These are phyloP conservation scores for Centropus bengalensis DNA, from an alignment of 2,113 vertebrate genomes.

Conservation along the genomic window DNA sequence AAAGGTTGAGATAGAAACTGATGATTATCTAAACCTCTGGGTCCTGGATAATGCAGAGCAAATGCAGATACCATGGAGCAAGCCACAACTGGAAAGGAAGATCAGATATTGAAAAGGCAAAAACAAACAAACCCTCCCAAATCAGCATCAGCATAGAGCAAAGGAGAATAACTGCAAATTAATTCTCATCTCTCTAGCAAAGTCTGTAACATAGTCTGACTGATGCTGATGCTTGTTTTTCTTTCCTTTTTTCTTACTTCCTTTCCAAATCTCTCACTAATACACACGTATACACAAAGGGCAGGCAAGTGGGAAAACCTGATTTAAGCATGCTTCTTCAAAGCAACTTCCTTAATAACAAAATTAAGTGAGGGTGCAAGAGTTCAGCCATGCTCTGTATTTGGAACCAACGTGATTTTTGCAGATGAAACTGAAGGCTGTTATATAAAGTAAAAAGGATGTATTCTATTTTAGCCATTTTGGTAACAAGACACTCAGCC, in stretches of 20 bases:
- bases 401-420: not conserved
- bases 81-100: constrained; percentile 33
- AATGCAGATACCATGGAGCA: not conserved
- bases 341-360: not conserved
- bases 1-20: constrained; percentile 34
- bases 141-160: not conserved
- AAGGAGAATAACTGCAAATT: constrained; percentile 51
- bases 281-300: not conserved
- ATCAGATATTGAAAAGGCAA: constrained; percentile 38
- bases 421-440: not conserved
- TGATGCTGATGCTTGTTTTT: not conserved
- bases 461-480: not conserved
- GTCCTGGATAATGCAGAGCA: constrained; percentile 17
- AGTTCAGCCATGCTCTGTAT: not conserved
- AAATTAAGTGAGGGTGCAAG: constrained; percentile 4
- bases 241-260: not conserved
- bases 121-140: constrained; percentile 32
- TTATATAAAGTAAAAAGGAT: not conserved
- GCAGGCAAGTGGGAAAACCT: not conserved
- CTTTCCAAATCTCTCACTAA: constrained; percentile 6
- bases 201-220: not conserved
- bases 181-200: constrained; percentile 6
- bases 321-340: constrained; percentile 26
- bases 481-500: not conserved
- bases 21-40: constrained; percentile 35